Evolutionary conservation across 2,888 invertebrate genomes (phyloP).

Genomic region (Sycophila texana): DNA sequence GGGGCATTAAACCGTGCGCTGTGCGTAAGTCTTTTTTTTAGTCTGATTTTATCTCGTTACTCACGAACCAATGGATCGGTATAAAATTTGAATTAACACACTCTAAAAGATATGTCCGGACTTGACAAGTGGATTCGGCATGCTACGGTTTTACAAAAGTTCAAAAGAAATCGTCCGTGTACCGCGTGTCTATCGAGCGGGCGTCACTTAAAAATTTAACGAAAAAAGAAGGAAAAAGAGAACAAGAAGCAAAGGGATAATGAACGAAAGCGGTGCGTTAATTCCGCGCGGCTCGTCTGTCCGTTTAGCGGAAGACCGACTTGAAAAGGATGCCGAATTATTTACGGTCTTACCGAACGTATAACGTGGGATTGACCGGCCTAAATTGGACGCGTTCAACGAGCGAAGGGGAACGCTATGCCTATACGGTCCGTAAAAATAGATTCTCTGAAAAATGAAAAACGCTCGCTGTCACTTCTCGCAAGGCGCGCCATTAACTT

Average conservation of each 20-base stretch:
- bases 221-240: conserved; percentile 14
- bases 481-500: too few relatives aligned
- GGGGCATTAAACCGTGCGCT: too few relatives aligned
- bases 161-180: conserved; percentile 33
- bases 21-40: too few relatives aligned
- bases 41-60: too few relatives aligned
- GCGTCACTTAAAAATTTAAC: not conserved
- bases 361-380: not conserved
- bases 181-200: not conserved
- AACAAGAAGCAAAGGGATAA: not conserved
- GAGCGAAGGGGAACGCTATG: not conserved
- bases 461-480: too few relatives aligned
- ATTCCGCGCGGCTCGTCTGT: not conserved
- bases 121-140: conserved; percentile 7
- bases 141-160: not conserved
- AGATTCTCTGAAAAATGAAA: too few relatives aligned
- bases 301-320: conserved; percentile 34
- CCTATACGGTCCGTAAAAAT: not conserved
- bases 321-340: conserved; percentile 41
- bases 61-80: not conserved
- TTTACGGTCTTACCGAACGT: conserved; percentile 1
- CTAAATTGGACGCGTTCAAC: not conserved
- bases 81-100: conserved; percentile 28
- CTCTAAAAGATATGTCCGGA: not conserved
- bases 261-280: not conserved